Percentiles rank a stretch among this genome's conserved stretches.
Evolutionary conservation across 2,113 vertebrate genomes (phyloP).

Genomic region (Epinephelus lanceolatus): DNA sequence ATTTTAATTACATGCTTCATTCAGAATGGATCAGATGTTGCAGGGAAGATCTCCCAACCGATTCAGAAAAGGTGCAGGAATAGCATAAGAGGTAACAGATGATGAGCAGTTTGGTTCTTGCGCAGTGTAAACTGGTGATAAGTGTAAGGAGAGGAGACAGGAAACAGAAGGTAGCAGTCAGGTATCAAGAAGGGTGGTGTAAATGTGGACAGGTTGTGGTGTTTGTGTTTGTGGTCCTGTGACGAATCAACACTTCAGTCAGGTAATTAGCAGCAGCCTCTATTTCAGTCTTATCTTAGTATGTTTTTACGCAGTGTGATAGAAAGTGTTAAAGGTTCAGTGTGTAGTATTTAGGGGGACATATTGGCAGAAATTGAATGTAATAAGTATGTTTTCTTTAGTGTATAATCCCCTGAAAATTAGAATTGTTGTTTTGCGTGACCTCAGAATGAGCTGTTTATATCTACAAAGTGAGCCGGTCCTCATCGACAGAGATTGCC

Average conservation of each 20-base stretch:
- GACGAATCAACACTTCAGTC: background rate
- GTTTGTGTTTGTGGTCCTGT: conserved; percentile 1
- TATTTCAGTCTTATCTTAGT: background rate
- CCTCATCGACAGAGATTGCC: no score
- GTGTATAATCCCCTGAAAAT: no score
- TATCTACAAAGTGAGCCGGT: no score
- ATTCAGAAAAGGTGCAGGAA: conserved; percentile 2
- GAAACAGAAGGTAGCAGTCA: conserved; percentile 18
- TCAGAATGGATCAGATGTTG: conserved; percentile 38
- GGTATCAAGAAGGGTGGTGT: background rate
- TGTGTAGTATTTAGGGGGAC: no score
- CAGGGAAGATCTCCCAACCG: background rate
- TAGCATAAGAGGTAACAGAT: conserved; percentile 7
- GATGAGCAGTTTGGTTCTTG: conserved; percentile 4
- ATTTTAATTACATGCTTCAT: conserved; percentile 67
- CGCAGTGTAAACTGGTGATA: conserved; percentile 15
- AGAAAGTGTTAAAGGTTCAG: background rate
- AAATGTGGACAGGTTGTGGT: conserved; percentile 1
- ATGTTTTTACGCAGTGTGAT: background rate
- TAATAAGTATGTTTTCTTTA: no score
- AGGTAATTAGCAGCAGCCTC: conserved; percentile 7
- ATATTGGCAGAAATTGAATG: no score
- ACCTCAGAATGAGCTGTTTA: no score
- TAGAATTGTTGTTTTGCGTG: no score
- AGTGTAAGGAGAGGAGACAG: background rate